phyloP scores from a whole-genome alignment of 2,888 invertebrate species.

The Hypomecis punctinalis region DNA sequence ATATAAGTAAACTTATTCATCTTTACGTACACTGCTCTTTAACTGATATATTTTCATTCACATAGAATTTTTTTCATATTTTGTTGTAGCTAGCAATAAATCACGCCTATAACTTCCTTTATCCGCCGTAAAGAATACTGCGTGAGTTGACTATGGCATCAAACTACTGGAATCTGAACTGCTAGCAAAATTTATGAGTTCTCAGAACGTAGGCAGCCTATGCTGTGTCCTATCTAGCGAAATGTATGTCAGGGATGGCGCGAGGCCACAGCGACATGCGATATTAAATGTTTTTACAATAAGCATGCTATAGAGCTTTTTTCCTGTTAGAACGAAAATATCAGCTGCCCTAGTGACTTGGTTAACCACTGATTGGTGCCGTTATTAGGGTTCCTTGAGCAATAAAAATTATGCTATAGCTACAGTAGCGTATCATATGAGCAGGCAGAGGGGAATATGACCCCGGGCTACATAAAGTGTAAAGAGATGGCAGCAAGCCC shows the following conservation, averaged over 20 bases:
- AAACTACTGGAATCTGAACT: neutral
- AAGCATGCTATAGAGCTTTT: slow-evolving; percentile 22
- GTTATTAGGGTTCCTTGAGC: slow-evolving; percentile 11
- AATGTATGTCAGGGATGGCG: slow-evolving; percentile 35
- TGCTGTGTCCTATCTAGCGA: slow-evolving; percentile 10
- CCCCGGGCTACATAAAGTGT: too few species aligned
- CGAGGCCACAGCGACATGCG: slow-evolving; percentile 28
- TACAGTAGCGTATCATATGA: too few species aligned
- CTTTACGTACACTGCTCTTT: too few species aligned
- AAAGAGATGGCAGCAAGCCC: too few species aligned
- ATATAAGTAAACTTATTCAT: too few species aligned
- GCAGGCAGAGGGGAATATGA: too few species aligned
- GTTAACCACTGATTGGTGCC: slow-evolving; percentile 2
- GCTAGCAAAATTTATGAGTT: slow-evolving; percentile 8
- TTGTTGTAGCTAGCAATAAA: too few species aligned
- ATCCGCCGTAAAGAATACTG: neutral
- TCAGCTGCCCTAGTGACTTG: slow-evolving; percentile 25
- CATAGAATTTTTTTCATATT: too few species aligned
- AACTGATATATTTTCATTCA: too few species aligned
- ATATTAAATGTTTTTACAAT: slow-evolving; percentile 21
- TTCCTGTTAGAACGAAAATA: slow-evolving; percentile 28
- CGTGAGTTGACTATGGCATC: neutral
- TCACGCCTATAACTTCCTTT: too few species aligned
- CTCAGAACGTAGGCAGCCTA: slow-evolving; percentile 13
- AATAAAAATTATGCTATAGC: too few species aligned